Evolutionary conservation across 2,797 vertebrate species (phyloP).

Genomic region (Trachurus trachurus): DNA sequence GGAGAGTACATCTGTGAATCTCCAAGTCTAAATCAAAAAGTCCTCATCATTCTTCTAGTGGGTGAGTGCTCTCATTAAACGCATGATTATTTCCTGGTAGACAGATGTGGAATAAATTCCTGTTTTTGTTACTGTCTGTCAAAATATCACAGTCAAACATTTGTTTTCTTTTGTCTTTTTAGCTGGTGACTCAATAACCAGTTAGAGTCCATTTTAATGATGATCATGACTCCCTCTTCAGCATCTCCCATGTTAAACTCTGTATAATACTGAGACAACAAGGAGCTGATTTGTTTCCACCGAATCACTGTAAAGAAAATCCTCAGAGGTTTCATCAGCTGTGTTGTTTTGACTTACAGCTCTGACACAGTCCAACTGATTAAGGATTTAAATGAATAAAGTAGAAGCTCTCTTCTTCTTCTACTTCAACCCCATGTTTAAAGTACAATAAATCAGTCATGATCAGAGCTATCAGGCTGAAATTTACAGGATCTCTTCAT

Average conservation of each 20-base stretch:
- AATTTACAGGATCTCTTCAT: neutral
- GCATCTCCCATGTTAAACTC: neutral
- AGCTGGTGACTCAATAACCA: neutral
- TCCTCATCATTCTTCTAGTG: neutral
- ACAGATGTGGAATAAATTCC: neutral
- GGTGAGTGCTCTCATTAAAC: slow-evolving; percentile 1
- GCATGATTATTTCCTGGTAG: neutral
- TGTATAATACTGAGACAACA: neutral
- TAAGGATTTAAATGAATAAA: too few relatives aligned
- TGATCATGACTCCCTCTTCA: neutral
- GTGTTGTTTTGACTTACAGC: neutral
- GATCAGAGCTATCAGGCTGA: neutral
- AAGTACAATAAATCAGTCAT: neutral
- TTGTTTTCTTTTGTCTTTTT: neutral
- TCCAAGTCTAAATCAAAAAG: too few relatives aligned
- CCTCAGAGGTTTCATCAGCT: neutral
- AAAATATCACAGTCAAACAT: neutral
- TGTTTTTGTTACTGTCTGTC: neutral
- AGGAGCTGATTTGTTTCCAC: neutral
- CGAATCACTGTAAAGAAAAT: neutral
- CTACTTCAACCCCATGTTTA: fast-evolving
- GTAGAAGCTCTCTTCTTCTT: too few relatives aligned
- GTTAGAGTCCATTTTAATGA: neutral
- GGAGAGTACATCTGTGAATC: slow-evolving; percentile 10
- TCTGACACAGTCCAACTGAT: neutral